Evolutionary conservation across 2,888 invertebrate species (phyloP), one percentile per base, ranked within the genome.

Genomic region (Micropterix aruncella): DNA sequence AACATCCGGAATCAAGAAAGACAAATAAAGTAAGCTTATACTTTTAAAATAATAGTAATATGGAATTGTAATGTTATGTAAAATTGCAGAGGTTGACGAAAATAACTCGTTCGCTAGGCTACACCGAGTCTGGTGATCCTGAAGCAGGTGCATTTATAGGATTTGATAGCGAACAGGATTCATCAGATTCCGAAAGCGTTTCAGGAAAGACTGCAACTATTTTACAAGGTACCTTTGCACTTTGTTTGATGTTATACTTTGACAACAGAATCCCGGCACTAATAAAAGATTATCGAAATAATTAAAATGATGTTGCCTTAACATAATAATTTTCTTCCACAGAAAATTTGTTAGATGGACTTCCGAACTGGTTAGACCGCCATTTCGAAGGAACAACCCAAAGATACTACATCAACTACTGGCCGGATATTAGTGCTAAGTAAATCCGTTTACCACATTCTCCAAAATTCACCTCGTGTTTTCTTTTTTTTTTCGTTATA

Each of bases 341-440:
- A 65, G 85, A 86, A 55, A 84, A 87, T 56, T 74, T 95, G 37
- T 67, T 96, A 44, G 92, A 94, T 58, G 94, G 93, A 1, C 74
- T 99, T 44, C 84, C 91, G 44, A 91, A 91, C 66, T 99, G 97
- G 97, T 69, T 99, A 57, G 97, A 99, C 64, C 79, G 94, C 17
- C 70, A 99, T 51, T 95, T 97, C 61, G 97, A 97, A 63, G 97
- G 97, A 50, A 84, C 87, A 50, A 92, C 96, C 3, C 88, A 91
- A 61, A 83, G 95, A 53, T 96, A 95, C 69, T 87, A 91, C 65
- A 82, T 99, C 55, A 92, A 93, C 65, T 93, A 93, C 66, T 99
- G 97, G 97, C 97, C 97, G n/a, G 91, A 92, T 59, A 92, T 90
- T 74, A 83, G 83, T 52, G 80, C 83, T 58, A 87, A 87, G 68